Evolutionary conservation across 2,113 vertebrate species (phyloP), one percentile per base, ranked within the genome.

Genomic region (Anoura caudifer): DNA sequence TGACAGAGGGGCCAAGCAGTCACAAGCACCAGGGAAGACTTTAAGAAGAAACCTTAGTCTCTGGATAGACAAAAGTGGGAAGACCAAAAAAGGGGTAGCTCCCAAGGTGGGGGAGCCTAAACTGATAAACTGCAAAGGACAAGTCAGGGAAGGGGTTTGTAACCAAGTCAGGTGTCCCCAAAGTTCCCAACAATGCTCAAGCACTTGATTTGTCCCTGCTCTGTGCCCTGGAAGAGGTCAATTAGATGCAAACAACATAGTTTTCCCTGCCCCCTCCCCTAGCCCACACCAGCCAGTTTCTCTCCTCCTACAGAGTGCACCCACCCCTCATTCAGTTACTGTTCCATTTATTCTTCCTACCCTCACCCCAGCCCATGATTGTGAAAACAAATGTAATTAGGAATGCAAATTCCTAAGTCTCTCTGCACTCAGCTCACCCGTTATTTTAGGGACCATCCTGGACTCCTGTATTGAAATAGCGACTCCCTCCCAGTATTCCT

Each of bases 251-350:
- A 45, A 82, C 10, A 43, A 22, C 22, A 20, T 4, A 7, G 19
- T 22, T 26, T 38, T 59, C 8, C 50, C n/a, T 11, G 3, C 1
- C 17, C 16, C 16, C 3, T 33, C 2, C 47, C 38, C 36, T 3
- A 69, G 41, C 10, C 52, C 91, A 69, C 65, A 43, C 8, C 22
- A 79, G 67, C 12, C 3, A 4, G 16, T 50, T 76, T 54, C 43
- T 20, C 28, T 38, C 8, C 7, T 69, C 4, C 13, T 31, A 2
- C 2, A 20, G 2, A 24, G 5, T 4, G 6, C 6, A 12, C 1
- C 5, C 2, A 1, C 26, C 4, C 0, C 1, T 63, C 3, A 13
- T n/a, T 52, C 31, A 87, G 33, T 36, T 52, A 20, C 45, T 50
- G 22, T 38, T 73, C 47, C 7, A 73, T 1, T 67, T 41, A 72